Percentiles rank a stretch among this genome's conserved stretches.
Conservation (phyloP, 1,140 invertebrate genomes). For the Apis florea region DNA sequence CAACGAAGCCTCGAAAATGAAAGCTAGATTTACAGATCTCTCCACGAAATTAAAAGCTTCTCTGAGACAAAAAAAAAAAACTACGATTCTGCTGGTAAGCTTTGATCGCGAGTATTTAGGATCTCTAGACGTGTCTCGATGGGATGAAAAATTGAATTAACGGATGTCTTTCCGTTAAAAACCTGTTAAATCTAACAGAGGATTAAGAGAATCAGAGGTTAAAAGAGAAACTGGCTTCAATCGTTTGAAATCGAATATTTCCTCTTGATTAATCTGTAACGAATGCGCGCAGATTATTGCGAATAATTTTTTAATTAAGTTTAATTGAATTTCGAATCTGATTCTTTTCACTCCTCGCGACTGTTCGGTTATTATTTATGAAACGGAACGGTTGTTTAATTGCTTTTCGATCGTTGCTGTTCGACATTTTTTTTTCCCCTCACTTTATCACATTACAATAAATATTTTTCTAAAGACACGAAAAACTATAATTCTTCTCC, state of each 20-base stretch:
- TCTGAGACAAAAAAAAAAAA: not conserved
- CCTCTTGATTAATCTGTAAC: not conserved
- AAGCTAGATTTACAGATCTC: not conserved
- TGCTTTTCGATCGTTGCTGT: no score
- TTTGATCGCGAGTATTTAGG: no score
- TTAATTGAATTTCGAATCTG: not conserved
- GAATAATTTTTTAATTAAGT: not conserved
- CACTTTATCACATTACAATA: no score
- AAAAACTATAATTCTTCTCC: no score
- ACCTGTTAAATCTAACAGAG: not conserved
- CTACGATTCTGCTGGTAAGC: not conserved
- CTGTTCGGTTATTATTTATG: not conserved
- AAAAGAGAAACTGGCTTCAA: not conserved
- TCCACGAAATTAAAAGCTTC: not conserved
- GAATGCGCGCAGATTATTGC: not conserved
- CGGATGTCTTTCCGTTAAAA: not conserved
- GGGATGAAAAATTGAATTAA: conserved; percentile 14
- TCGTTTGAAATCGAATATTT: not conserved
- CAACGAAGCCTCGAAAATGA: conserved; percentile 19
- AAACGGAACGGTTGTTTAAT: not conserved
- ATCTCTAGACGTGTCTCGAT: not conserved
- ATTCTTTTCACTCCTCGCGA: not conserved
- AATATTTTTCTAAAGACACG: no score
- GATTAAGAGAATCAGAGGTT: no score
- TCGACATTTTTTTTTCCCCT: no score